A percentile compares a stretch with the other conserved stretches of the same genome.
phyloP scores from a whole-genome alignment of 2,888 invertebrate species.

The Steinernema hermaphroditum region DNA sequence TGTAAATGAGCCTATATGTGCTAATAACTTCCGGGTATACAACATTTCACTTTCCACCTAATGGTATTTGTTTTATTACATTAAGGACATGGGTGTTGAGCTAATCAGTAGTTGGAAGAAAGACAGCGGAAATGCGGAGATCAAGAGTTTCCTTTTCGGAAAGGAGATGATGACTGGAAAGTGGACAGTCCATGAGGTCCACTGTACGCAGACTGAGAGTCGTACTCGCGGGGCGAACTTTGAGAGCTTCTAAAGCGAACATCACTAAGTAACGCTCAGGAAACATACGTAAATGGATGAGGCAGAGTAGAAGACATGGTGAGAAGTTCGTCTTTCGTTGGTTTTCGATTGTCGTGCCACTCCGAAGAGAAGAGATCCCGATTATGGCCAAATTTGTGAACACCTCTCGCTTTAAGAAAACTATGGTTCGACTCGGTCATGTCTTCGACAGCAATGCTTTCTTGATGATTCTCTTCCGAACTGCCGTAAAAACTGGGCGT shows the following conservation, averaged over 20 bases:
- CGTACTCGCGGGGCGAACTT: conserved; percentile 4
- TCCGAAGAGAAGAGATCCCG: neutral
- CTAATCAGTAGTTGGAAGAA: neutral
- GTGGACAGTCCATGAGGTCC: neutral
- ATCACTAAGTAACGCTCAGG: neutral
- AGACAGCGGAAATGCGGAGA: conserved; percentile 2
- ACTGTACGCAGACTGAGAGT: conserved; percentile 12
- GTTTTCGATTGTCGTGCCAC: neutral
- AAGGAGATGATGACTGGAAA: conserved; percentile 17
- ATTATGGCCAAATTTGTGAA: neutral
- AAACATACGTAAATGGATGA: conserved; percentile 8
- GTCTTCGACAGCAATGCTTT: neutral
- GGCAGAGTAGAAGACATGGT: conserved; percentile 13
- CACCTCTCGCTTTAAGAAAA: neutral
- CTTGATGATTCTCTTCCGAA: conserved; percentile 4
- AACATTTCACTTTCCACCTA: too few relatives aligned
- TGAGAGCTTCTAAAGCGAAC: neutral
- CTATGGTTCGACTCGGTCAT: conserved; percentile 10
- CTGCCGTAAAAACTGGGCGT: conserved; percentile 16
- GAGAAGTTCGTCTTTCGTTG: neutral
- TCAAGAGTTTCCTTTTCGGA: neutral
- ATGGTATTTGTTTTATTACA: too few relatives aligned
- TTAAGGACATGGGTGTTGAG: neutral
- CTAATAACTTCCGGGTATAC: too few relatives aligned
- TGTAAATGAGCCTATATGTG: neutral